phyloP scores from a whole-genome alignment of 92 coral and sea anemone genomes.

The Nematostella vectensis region DNA sequence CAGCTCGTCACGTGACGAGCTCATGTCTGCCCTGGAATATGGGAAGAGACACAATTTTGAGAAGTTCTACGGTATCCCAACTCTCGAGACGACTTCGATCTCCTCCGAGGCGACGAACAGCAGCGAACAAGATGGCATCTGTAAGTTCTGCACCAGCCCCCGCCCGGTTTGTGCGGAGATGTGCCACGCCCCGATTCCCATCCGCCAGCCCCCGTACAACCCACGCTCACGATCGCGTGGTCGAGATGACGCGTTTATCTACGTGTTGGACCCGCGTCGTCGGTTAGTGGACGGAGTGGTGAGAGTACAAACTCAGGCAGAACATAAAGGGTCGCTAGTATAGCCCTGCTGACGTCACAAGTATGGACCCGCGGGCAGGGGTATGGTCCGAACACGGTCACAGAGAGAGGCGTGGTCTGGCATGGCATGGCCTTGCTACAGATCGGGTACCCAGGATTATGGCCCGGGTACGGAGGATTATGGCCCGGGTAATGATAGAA shows the following conservation, averaged over 20 bases:
- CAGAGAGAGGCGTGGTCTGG: too few relatives aligned
- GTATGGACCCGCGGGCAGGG: too few relatives aligned
- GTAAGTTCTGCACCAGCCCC: slow-evolving; percentile 92
- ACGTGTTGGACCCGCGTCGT: slow-evolving; percentile 61
- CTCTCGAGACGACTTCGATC: slow-evolving; percentile 90
- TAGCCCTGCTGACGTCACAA: too few relatives aligned
- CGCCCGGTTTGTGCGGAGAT: slow-evolving; percentile 65
- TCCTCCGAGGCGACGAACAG: slow-evolving; percentile 92
- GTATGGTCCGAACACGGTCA: too few relatives aligned
- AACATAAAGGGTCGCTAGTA: slow-evolving; percentile 51
- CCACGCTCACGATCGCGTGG: slow-evolving; percentile 73
- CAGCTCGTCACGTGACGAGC: slow-evolving; percentile 99
- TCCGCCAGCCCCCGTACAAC: slow-evolving; percentile 57
- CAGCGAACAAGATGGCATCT: slow-evolving; percentile 95
- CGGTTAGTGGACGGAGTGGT: slow-evolving; percentile 25
- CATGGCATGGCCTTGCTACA: too few relatives aligned
- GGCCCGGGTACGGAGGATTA: too few relatives aligned
- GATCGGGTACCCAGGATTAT: too few relatives aligned
- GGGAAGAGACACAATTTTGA: slow-evolving; percentile 94
- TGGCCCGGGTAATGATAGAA: too few relatives aligned
- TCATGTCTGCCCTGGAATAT: slow-evolving; percentile 84
- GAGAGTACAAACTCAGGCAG: slow-evolving; percentile 26
- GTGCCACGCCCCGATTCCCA: slow-evolving; percentile 67
- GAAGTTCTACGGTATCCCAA: slow-evolving; percentile 89
- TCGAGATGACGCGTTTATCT: slow-evolving; percentile 65